Evolutionary conservation across 2,113 vertebrate genomes (phyloP), one percentile per base, ranked within the genome.

Genomic region (Tetraodon nigroviridis): DNA sequence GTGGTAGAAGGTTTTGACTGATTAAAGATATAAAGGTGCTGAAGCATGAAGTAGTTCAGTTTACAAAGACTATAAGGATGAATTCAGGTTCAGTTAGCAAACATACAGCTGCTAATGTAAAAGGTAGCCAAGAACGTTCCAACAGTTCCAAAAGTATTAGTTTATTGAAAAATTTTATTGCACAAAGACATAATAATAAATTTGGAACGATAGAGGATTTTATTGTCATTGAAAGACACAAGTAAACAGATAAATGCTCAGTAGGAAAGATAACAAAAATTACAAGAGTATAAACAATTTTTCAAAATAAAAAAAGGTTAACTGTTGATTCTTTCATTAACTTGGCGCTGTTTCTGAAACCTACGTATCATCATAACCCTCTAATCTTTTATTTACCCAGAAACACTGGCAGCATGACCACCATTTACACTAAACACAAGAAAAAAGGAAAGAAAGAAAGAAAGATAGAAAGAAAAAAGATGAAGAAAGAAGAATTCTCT

Each of bases 371-470:
- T 6, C 67, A 61, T 79, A n/a, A 46, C 71, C 64, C 70, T 69
- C 66, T 11, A 81, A 84, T 83, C 64, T 29, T 85, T 70, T 90
- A 84, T 91, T 89, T 91, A 89, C 79, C 81, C 83, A 18, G 76
- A 87, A 90, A 91, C 86, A 91, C 17, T 73, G 81, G 85, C 85
- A 89, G 83, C 83, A 87, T 81, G 87, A 84, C 83, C 69, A 37
- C 17, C 64, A 84, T 88, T 79, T 86, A 87, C 81, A 71, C 71
- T 78, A 84, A 88, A 85, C 79, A 87, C 60, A 27, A 14, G 46
- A 51, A 62, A 29, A 29, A 46, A 53, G 46, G 16, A 63, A n/a
- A 27, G 60, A 40, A 40, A 50, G 42, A 58, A 46, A 48, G 46
- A 48, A 17, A n/a, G 46, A 50, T 14, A 50, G 48, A 21, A 50